Conservation (phyloP, 2,113 vertebrate species). For the cattle (Bos taurus) region ARS-UCD2.0 NC_037339.1:50862001-50862500, state of each 20-base stretch:
- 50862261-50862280: background rate
- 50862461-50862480: constrained; percentile 1
- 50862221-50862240: background rate
- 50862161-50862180: background rate
- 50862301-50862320: background rate
- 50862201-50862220: background rate
- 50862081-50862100: no score
- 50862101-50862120: no score
- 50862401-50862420: background rate
- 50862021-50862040: no score
- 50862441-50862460: background rate
- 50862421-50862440: background rate
- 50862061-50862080: no score
- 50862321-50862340: background rate
- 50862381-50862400: background rate
- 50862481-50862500: background rate
- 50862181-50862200: background rate
- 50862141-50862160: background rate
- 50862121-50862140: background rate
- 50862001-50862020: background rate
- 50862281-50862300: background rate
- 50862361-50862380: background rate
- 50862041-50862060: no score
- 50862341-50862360: background rate
- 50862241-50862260: background rate